phyloP scores from a whole-genome alignment of 2,888 invertebrate species.

The Nasonovia ribisnigri region DNA sequence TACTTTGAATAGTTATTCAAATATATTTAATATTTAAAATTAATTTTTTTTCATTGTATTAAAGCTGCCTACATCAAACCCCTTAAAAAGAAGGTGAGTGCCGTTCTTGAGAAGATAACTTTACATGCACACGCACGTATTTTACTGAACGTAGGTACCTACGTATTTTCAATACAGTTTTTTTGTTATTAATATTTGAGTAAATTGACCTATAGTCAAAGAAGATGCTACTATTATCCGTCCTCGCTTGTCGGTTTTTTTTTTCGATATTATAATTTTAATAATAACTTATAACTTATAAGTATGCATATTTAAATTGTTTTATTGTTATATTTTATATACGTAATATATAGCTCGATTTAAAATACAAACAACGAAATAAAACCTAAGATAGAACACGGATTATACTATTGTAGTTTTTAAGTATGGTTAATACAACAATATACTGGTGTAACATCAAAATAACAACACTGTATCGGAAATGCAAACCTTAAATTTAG shows the following conservation, averaged over 20 bases:
- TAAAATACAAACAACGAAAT: neutral
- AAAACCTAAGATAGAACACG: neutral
- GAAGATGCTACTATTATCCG: neutral
- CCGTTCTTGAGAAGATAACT: fast-evolving
- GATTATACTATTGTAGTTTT: neutral
- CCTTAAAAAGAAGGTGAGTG: neutral
- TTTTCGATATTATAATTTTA: neutral
- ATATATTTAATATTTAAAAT: neutral
- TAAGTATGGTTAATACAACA: no score
- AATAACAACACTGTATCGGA: no score
- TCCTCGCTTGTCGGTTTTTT: neutral
- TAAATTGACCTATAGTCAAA: neutral
- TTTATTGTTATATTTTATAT: neutral
- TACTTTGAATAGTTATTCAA: neutral
- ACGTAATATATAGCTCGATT: neutral
- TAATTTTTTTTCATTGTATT: neutral
- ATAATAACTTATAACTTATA: neutral
- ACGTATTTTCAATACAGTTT: neutral
- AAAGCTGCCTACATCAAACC: neutral
- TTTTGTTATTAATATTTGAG: neutral
- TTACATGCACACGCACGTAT: neutral
- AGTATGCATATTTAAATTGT: neutral
- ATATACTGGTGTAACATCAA: no score
- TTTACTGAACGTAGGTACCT: neutral
- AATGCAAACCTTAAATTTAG: no score